A percentile compares a stretch with the other conserved stretches of the same genome.
Conservation (phyloP, 2,113 vertebrate genomes). For the Laticauda colubrina region DNA sequence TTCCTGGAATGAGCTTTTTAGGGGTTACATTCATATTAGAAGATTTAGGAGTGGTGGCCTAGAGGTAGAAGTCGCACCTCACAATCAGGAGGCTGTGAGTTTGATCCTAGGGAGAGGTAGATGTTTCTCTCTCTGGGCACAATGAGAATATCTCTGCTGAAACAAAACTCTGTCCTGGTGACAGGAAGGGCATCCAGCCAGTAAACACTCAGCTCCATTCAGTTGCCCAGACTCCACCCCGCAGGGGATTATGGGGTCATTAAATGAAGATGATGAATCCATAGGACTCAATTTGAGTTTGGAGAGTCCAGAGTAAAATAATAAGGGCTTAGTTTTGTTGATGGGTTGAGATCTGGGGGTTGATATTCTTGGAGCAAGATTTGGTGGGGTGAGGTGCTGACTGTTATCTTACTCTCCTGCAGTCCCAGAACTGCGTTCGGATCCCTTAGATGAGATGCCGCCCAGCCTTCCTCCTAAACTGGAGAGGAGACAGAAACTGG, state of each 20-base stretch:
- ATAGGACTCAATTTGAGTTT: background rate
- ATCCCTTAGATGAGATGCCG: conserved; percentile 50
- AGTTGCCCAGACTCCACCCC: too few relatives aligned
- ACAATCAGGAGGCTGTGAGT: too few relatives aligned
- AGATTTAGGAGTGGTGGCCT: background rate
- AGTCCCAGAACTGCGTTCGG: conserved; percentile 73
- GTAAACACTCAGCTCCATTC: too few relatives aligned
- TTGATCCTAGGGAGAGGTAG: too few relatives aligned
- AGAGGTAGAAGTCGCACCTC: too few relatives aligned
- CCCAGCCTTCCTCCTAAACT: conserved; percentile 83
- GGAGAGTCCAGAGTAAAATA: background rate
- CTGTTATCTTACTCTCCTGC: background rate
- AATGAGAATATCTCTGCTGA: too few relatives aligned
- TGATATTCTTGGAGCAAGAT: background rate
- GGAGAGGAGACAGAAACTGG: conserved; percentile 66
- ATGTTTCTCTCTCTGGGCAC: too few relatives aligned
- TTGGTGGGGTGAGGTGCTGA: too few relatives aligned
- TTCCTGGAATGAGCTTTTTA: background rate
- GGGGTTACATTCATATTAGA: background rate
- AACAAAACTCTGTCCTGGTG: too few relatives aligned
- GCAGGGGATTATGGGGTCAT: too few relatives aligned
- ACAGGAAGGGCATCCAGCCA: too few relatives aligned
- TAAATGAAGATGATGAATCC: background rate
- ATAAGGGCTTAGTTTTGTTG: background rate
- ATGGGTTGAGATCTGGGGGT: background rate